Base-by-base conservation (phyloP, 2,888 invertebrate genomes). In the Amphipoea oculea region DNA sequence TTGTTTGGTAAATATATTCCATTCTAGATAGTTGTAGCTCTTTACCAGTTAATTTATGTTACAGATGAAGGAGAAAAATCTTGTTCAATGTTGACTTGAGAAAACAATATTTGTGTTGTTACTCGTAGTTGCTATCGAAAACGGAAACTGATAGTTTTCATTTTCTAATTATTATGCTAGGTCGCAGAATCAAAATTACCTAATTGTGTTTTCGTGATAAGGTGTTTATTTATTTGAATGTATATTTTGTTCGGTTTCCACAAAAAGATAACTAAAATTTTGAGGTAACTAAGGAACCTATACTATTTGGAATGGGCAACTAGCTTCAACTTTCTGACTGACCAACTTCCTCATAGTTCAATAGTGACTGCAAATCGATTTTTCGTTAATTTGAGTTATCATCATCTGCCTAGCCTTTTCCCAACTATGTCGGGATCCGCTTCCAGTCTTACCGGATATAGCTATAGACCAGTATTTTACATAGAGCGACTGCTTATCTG, bases 1-100 rank as follows among this genome's bases (percentile, higher is more conserved):
- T 40, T 80, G 67, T 78, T 83, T 65, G 70, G 83, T 40, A 60
- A 82, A 79, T 74, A 77, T 65, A 78, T 81, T 74, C 73, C 65
- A 82, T 73, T 83, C 76, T 75, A 82, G 72, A 88, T 79, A 69
- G 51, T 48, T 72, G 36, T 51, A 71, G 48, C 60, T 66, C 63
- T 78, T 77, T 66, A 80, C 72, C 57, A 68, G 74, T 51, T 73
- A 83, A 78, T 82, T 84, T 69, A 51, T 77, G 48, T 23, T 77
- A 77, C 36, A 29, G 7, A 48, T 62, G 4, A 6, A 17, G 29
- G 12, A n/a, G 2, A 66, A 73, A 57, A 40, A 69, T 60, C 23
- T 36, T 57, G 70, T 71, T 54, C 14, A 5, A 29, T 29, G 29
- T 42, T 57, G 42, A 40, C 1, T 20, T 54, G 23, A 17, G 29